These are phyloP conservation scores for Rutpela maculata DNA, from an alignment of 2,888 invertebrate genomes.

Conservation along the genomic window DNA sequence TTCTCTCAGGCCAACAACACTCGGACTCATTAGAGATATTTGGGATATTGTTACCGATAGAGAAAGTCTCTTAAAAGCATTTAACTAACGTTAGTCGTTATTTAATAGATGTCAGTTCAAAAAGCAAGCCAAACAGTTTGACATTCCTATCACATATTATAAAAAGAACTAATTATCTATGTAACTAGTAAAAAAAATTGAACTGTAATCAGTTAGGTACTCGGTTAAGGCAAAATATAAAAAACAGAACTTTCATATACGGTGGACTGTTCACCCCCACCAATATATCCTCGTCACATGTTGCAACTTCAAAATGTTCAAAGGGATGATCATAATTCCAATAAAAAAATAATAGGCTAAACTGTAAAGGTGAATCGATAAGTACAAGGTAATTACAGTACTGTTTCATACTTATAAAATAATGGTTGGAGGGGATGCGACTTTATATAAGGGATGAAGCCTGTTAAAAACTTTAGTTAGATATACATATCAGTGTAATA, in stretches of 20 bases:
- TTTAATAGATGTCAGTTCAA: too few relatives aligned
- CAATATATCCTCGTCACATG: not conserved
- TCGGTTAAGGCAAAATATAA: not conserved
- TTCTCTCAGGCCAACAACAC: not conserved
- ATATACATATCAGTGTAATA: constrained; percentile 48
- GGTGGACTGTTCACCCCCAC: not conserved
- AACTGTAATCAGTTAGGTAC: too few relatives aligned
- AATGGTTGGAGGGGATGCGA: constrained; percentile 63
- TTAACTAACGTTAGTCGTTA: too few relatives aligned
- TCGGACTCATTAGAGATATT: too few relatives aligned
- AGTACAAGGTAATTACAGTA: constrained; percentile 62
- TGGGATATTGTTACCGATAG: too few relatives aligned
- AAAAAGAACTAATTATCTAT: too few relatives aligned
- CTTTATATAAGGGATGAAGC: constrained; percentile 70
- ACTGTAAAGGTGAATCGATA: constrained; percentile 55
- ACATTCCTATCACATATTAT: too few relatives aligned
- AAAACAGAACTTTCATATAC: not conserved
- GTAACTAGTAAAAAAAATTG: too few relatives aligned
- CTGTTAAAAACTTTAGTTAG: constrained; percentile 64
- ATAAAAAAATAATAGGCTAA: constrained; percentile 36
- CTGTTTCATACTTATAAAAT: constrained; percentile 57
- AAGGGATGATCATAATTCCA: constrained; percentile 14
- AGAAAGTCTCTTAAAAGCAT: too few relatives aligned
- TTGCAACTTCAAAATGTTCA: not conserved
- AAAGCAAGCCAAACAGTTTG: too few relatives aligned